A percentile compares a stretch with the other conserved stretches of the same genome.
These are phyloP conservation scores for Oxygymnocypris stewartii DNA, from an alignment of 2,113 vertebrate species.

Conservation along the genomic window DNA sequence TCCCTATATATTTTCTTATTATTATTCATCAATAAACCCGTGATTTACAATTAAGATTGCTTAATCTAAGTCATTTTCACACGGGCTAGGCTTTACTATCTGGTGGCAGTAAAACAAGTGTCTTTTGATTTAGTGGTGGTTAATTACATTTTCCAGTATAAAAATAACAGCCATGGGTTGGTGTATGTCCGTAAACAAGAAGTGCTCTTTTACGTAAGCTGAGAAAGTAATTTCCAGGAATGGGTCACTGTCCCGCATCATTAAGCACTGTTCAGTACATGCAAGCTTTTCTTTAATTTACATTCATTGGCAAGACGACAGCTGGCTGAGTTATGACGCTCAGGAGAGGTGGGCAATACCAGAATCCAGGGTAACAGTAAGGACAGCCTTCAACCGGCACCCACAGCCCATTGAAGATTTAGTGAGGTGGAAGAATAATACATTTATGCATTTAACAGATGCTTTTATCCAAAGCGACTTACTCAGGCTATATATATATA, in stretches of 20 bases:
- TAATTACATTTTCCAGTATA: not conserved
- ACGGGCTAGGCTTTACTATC: not conserved
- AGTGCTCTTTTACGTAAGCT: slow-evolving; percentile 12
- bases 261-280: slow-evolving; percentile 32
- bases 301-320: slow-evolving; percentile 1
- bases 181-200: slow-evolving; percentile 18
- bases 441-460: too few relatives aligned
- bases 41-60: slow-evolving; percentile 16
- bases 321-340: not conserved
- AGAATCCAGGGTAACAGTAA: not conserved
- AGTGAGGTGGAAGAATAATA: not conserved
- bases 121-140: slow-evolving; percentile 29
- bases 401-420: not conserved
- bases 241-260: slow-evolving; percentile 5
- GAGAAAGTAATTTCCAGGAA: slow-evolving; percentile 46
- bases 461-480: too few relatives aligned
- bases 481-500: too few relatives aligned
- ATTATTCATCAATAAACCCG: not conserved
- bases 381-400: not conserved
- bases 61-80: not conserved
- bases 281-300: slow-evolving; percentile 12
- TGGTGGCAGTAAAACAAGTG: not conserved
- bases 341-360: not conserved
- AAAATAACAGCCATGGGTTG: not conserved
- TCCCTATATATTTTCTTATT: not conserved